Evolutionary conservation across 2,113 vertebrate species (phyloP), one percentile per base, ranked within the genome.

Genomic region (Siniperca chuatsi): DNA sequence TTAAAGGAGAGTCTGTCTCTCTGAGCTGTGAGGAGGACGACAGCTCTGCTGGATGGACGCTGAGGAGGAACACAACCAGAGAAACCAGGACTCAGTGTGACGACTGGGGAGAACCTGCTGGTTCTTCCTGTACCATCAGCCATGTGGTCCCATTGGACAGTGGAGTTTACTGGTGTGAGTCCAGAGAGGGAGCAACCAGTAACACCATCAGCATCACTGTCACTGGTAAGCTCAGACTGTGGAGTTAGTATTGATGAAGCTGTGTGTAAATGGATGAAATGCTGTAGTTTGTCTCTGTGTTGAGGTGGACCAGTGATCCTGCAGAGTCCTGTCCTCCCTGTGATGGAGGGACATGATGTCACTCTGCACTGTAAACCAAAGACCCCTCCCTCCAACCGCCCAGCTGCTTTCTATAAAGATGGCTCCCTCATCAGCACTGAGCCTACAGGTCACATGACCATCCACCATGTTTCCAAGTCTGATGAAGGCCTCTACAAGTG

Each of bases 401-500:
- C 25, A 7, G 6, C 65, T 18, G 25, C 0, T 21, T 85, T 89
- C 4, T 79, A 83, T 6, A 89, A 65, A 70, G 25, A 78, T 0
- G 57, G 6, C 44, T 3, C 25, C 52, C 4, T 62, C 25, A 20
- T 88, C 18, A 1, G 52, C 12, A 60, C 21, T 0, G n/a, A 0
- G 23, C 15, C 7, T 16, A 13, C 16, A 25, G 16, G 85, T 62
- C 29, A 69, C 55, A 82, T 85, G 75, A 90, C 55, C 71, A 35
- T 90, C 82, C 35, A 23, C 0, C 9, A 23, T 2, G 4, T 86
- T 8, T 12, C 6, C 11, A 76, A 8, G 81, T 76, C 77, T 23
- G 44, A 80, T 16, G 71, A 87, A 21, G 87, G 87, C 35, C 6
- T 46, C 3, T 89, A 89, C 83, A 79, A 10, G 37, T 89, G 87